Percentiles rank a stretch among this genome's conserved stretches.
These are phyloP conservation scores for Piscicola geometra DNA, from an alignment of 2,888 invertebrate species.

Conservation along the genomic window DNA sequence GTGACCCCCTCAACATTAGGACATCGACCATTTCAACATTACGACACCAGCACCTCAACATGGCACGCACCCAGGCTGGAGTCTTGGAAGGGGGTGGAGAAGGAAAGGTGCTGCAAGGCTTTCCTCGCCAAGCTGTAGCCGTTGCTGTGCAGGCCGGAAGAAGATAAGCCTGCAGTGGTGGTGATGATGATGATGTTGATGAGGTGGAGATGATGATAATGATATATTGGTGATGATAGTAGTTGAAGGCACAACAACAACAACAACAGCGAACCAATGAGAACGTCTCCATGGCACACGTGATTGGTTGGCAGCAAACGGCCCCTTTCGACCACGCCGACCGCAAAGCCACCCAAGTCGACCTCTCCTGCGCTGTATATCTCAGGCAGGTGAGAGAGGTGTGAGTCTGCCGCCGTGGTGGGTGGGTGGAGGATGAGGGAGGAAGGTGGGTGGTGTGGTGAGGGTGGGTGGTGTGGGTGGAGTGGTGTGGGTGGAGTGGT, in stretches of 20 bases:
- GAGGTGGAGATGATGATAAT: too few relatives aligned
- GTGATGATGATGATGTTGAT: too few relatives aligned
- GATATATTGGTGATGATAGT: too few relatives aligned
- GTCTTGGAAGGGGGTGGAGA: too few relatives aligned
- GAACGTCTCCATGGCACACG: slow-evolving; percentile 56
- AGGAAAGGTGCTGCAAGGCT: too few relatives aligned
- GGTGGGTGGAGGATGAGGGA: not conserved
- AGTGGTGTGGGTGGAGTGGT: too few relatives aligned
- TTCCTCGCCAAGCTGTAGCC: slow-evolving; percentile 84
- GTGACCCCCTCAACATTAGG: too few relatives aligned
- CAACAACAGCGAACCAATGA: slow-evolving; percentile 21
- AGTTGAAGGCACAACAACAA: too few relatives aligned
- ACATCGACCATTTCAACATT: too few relatives aligned
- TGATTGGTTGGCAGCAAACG: slow-evolving; percentile 68
- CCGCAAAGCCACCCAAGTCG: slow-evolving; percentile 83
- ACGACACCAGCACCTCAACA: too few relatives aligned
- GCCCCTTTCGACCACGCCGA: slow-evolving; percentile 79
- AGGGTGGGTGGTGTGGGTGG: too few relatives aligned
- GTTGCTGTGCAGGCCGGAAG: slow-evolving; percentile 88
- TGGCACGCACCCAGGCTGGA: too few relatives aligned
- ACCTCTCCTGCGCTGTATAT: slow-evolving; percentile 83
- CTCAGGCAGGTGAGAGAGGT: slow-evolving; percentile 76
- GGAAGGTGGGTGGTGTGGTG: not conserved
- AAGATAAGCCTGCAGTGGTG: slow-evolving; percentile 69
- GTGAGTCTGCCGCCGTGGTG: not conserved